A percentile compares a stretch with the other conserved stretches of the same genome.
Evolutionary conservation across 2,797 vertebrate species (phyloP).

Genomic region (Rhinoraja longicauda): DNA sequence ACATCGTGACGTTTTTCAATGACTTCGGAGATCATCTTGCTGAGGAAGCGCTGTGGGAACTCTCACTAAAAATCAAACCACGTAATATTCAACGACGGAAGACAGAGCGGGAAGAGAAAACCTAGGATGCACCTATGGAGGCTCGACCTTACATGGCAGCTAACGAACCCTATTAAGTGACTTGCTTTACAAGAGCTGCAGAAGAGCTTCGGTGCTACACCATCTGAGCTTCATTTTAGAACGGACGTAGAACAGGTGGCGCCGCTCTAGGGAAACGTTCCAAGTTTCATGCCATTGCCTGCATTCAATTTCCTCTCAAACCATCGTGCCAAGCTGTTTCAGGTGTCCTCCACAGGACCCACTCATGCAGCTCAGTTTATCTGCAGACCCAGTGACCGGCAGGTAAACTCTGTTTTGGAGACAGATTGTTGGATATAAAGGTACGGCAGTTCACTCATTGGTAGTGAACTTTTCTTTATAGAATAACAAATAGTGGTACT

Average conservation of each 20-base stretch:
- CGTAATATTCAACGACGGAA: conserved; percentile 83
- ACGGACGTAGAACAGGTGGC: neutral
- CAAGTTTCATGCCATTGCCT: neutral
- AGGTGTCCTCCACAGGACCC: neutral
- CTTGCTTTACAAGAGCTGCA: conserved; percentile 27
- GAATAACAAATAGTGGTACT: conserved; percentile 44
- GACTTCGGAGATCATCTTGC: conserved; percentile 98
- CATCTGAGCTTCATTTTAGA: conserved; percentile 10
- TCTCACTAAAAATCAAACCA: conserved; percentile 97
- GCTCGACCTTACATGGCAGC: conserved; percentile 47
- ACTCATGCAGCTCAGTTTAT: conserved; percentile 25
- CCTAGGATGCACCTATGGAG: conserved; percentile 58
- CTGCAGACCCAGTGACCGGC: neutral
- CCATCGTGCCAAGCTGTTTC: conserved; percentile 27
- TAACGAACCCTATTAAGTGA: conserved; percentile 40
- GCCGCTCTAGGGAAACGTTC: neutral
- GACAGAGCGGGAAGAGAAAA: conserved; percentile 92
- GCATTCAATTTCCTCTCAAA: conserved; percentile 28
- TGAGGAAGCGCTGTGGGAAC: conserved; percentile 95
- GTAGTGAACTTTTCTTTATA: neutral
- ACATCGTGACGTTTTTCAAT: conserved; percentile 95
- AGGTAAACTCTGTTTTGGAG: conserved; percentile 23
- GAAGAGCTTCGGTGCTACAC: conserved; percentile 19
- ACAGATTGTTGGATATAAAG: conserved; percentile 22
- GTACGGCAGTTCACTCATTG: conserved; percentile 26